phyloP scores from a whole-genome alignment of 2,113 vertebrate species.

The Mugil cephalus region DNA sequence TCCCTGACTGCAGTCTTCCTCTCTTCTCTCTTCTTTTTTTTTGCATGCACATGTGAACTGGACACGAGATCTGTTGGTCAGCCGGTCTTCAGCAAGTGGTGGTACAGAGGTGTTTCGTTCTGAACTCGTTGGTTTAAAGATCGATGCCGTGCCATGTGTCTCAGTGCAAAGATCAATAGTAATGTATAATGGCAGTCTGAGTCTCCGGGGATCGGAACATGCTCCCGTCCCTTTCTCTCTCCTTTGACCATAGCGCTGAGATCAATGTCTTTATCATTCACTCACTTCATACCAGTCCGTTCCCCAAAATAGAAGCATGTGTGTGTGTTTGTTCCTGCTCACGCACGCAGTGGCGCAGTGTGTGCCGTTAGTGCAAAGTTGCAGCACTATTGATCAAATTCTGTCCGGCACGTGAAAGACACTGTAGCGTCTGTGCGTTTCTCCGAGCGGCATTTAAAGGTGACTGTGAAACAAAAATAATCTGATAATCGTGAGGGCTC shows the following conservation, averaged over 20 bases:
- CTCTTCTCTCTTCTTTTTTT: neutral
- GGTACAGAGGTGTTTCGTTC: conserved; percentile 44
- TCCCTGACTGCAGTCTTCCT: conserved; percentile 21
- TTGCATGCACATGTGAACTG: neutral
- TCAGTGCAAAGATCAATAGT: conserved; percentile 73
- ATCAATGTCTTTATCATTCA: conserved; percentile 73
- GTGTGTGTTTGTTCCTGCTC: conserved; percentile 39
- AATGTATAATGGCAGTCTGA: conserved; percentile 78
- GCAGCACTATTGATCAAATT: conserved; percentile 29
- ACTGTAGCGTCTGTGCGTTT: conserved; percentile 18
- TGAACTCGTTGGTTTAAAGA: conserved; percentile 58
- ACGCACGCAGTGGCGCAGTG: conserved; percentile 12
- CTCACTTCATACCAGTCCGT: conserved; percentile 47
- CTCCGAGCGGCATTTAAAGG: conserved; percentile 8
- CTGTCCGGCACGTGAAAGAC: conserved; percentile 29
- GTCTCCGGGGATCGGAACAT: conserved; percentile 54
- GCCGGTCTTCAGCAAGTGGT: conserved; percentile 28
- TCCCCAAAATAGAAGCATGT: conserved; percentile 51
- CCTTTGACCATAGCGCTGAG: conserved; percentile 47
- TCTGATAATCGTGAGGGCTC: conserved; percentile 35
- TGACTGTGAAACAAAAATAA: conserved; percentile 32
- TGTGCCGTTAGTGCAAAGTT: conserved; percentile 26
- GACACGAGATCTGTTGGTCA: conserved; percentile 9
- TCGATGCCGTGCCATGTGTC: conserved; percentile 66
- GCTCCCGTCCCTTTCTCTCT: conserved; percentile 41